Conservation (phyloP, 1,140 invertebrate genomes). For the Cheumatopsyche charites region DNA sequence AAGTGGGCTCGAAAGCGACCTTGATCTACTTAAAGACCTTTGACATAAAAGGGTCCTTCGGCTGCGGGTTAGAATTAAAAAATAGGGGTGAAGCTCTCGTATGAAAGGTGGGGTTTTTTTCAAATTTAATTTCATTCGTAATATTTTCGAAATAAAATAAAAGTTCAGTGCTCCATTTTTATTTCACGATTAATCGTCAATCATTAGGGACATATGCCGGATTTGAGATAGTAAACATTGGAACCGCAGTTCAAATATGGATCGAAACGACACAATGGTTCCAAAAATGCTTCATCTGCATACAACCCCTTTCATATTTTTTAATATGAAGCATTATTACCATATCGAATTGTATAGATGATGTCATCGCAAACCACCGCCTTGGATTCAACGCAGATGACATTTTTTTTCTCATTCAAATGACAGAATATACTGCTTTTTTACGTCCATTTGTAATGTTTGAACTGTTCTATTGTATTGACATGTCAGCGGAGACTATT, state of each 20-base stretch:
- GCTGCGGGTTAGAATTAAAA: not conserved
- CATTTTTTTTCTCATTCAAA: conserved; percentile 31
- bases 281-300: conserved; percentile 29
- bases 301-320: conserved; percentile 37
- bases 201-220: conserved; percentile 20
- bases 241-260: conserved; percentile 25
- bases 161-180: not conserved
- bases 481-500: not conserved
- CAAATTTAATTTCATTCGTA: no score
- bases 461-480: conserved; percentile 14
- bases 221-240: conserved; percentile 26
- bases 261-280: conserved; percentile 2
- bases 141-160: no score
- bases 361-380: conserved; percentile 42
- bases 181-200: conserved; percentile 12
- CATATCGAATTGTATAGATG: conserved; percentile 48
- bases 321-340: conserved; percentile 44
- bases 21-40: conserved; percentile 22
- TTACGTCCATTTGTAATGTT: conserved; percentile 7
- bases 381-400: conserved; percentile 17
- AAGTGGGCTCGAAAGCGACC: conserved; percentile 1
- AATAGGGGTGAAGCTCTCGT: not conserved
- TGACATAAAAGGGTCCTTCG: conserved; percentile 11
- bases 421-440: not conserved
- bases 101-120: not conserved